These are phyloP conservation scores for Danio aesculapii DNA, from an alignment of 2,797 vertebrate genomes.

Conservation along the genomic window DNA sequence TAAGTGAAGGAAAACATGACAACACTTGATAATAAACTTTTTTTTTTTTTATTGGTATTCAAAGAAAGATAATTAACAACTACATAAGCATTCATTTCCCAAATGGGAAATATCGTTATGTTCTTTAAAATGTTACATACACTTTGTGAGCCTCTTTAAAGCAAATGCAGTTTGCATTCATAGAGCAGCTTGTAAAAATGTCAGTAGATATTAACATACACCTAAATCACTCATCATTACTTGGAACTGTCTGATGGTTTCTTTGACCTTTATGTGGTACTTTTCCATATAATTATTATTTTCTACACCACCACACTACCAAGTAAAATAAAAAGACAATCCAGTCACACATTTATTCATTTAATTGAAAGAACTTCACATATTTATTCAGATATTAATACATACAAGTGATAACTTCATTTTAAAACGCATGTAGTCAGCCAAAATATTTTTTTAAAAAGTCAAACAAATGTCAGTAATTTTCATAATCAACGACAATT, in stretches of 20 bases:
- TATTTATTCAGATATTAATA: neutral
- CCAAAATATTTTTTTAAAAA: neutral
- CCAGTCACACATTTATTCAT: neutral
- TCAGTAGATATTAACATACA: neutral
- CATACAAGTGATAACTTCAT: too few species aligned
- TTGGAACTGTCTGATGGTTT: neutral
- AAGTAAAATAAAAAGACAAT: neutral
- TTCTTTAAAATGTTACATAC: neutral
- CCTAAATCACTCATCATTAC: neutral
- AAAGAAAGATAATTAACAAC: neutral
- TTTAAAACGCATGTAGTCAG: too few species aligned
- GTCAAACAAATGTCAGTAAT: neutral
- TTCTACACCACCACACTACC: neutral
- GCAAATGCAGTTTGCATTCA: neutral
- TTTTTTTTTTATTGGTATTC: neutral
- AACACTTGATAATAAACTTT: neutral
- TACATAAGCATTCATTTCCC: neutral
- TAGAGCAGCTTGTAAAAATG: slow-evolving; percentile 11
- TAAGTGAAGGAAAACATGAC: neutral
- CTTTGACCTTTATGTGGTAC: slow-evolving; percentile 3
- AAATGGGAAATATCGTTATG: neutral
- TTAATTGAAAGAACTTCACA: neutral
- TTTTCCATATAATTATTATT: neutral
- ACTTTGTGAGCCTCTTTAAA: neutral
- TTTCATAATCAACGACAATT: neutral